Conservation (phyloP, 2,888 invertebrate species). For the Platypus cylindrus region DNA sequence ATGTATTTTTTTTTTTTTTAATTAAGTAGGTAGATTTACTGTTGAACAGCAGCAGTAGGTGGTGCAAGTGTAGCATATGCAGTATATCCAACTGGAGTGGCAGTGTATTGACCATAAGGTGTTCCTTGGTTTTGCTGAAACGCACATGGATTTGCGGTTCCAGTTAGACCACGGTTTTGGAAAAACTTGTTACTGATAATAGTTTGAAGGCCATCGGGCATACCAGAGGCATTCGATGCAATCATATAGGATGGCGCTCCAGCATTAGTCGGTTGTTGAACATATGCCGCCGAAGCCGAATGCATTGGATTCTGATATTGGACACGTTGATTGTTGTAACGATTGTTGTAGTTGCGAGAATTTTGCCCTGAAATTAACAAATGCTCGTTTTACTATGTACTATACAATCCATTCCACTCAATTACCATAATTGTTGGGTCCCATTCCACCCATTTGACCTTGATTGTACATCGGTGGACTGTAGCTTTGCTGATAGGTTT, state of each 20-base stretch:
- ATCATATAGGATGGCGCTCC: constrained; percentile 37
- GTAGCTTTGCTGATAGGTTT: constrained; percentile 27
- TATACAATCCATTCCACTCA: background rate
- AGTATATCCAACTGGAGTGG: constrained; percentile 51
- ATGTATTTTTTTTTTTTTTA: no score
- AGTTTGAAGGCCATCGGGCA: constrained; percentile 39
- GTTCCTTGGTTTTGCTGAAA: constrained; percentile 42
- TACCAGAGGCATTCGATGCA: constrained; percentile 18
- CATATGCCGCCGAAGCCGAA: constrained; percentile 19
- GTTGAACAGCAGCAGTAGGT: constrained; percentile 55
- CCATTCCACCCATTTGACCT: constrained; percentile 19
- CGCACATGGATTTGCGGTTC: constrained; percentile 43
- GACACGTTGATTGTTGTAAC: constrained; percentile 24
- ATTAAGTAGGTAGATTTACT: constrained; percentile 43
- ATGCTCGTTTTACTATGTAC: no score
- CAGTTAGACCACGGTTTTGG: constrained; percentile 48
- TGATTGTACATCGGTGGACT: constrained; percentile 25
- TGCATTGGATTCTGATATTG: constrained; percentile 23
- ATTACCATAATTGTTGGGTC: constrained; percentile 23
- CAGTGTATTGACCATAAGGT: constrained; percentile 46
- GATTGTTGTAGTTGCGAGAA: constrained; percentile 26
- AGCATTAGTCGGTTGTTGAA: constrained; percentile 22
- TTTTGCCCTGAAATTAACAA: constrained; percentile 36
- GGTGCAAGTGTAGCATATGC: constrained; percentile 42
- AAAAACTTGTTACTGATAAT: constrained; percentile 61